Evolutionary conservation across 2,113 vertebrate genomes (phyloP).

Genomic region (Podilymbus podiceps): DNA sequence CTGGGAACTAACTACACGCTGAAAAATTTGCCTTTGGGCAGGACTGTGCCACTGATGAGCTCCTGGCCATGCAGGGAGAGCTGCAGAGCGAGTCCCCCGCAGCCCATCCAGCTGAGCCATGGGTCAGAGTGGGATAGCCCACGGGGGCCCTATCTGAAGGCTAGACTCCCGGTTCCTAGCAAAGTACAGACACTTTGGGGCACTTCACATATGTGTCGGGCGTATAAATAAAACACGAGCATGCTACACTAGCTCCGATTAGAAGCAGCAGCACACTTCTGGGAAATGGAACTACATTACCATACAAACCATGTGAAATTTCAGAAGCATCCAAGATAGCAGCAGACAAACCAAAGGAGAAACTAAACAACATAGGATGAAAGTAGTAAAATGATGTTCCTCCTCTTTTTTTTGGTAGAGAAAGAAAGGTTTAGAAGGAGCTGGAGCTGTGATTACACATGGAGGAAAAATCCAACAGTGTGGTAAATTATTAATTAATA

Average conservation of each 20-base stretch:
- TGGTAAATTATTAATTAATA: conserved; percentile 75
- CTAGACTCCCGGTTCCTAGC: neutral
- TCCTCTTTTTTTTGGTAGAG: neutral
- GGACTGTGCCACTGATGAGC: neutral
- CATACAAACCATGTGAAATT: neutral
- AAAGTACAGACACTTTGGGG: neutral
- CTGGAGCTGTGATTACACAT: conserved; percentile 65
- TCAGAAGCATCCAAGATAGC: neutral
- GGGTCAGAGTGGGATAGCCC: neutral
- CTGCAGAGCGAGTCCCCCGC: neutral
- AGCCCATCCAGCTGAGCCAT: neutral
- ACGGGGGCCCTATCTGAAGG: neutral
- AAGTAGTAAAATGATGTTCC: neutral
- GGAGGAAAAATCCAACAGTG: conserved; percentile 52
- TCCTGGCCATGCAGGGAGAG: neutral
- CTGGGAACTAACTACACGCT: neutral
- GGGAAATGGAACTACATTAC: neutral
- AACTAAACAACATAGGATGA: neutral
- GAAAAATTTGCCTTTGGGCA: neutral
- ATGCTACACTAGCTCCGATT: neutral
- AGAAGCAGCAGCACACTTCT: neutral
- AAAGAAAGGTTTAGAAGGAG: conserved; percentile 5
- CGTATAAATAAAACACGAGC: conserved; percentile 27
- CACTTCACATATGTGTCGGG: neutral
- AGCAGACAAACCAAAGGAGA: neutral